phyloP scores from a whole-genome alignment of 1,140 invertebrate species.

The Drosophila ficusphila region DNA sequence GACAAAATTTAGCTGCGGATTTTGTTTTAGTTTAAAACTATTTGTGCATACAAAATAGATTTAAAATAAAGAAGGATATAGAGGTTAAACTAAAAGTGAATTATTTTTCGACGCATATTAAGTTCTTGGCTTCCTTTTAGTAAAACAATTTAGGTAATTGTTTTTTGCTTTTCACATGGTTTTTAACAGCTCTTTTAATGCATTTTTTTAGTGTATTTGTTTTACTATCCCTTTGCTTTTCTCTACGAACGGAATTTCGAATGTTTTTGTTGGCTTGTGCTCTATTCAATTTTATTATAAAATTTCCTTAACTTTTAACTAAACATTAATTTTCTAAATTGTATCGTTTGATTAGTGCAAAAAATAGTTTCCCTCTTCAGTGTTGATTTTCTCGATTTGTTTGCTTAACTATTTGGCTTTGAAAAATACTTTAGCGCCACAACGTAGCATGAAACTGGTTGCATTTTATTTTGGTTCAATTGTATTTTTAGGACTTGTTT shows the following conservation, averaged over 20 bases:
- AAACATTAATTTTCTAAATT: conserved; percentile 31
- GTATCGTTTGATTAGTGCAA: conserved; percentile 32
- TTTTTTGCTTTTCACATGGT: conserved; percentile 29
- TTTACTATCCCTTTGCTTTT: conserved; percentile 31
- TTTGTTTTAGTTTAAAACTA: conserved; percentile 42
- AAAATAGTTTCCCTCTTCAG: conserved; percentile 13
- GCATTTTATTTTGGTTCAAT: conserved; percentile 28
- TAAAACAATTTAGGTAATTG: conserved; percentile 9
- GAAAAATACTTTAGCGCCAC: conserved; percentile 77
- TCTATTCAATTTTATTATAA: conserved; percentile 15
- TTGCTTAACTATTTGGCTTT: conserved; percentile 83
- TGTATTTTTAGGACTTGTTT: conserved; percentile 39
- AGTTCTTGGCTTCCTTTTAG: conserved; percentile 5
- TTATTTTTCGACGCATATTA: conserved; percentile 3
- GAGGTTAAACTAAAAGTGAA: conserved; percentile 10
- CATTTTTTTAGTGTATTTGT: not conserved
- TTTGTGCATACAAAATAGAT: conserved; percentile 29
- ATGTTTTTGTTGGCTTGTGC: conserved; percentile 54
- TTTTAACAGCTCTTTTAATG: not conserved
- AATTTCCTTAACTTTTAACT: conserved; percentile 26
- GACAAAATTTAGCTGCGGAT: conserved; percentile 13
- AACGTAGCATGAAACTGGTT: conserved; percentile 59
- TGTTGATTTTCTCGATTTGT: conserved; percentile 18
- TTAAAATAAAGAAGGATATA: conserved; percentile 16
- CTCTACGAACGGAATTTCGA: conserved; percentile 68